Evolutionary conservation across 1,140 invertebrate genomes (phyloP), one percentile per base, ranked within the genome.

Genomic region (Drosophila azteca): DNA sequence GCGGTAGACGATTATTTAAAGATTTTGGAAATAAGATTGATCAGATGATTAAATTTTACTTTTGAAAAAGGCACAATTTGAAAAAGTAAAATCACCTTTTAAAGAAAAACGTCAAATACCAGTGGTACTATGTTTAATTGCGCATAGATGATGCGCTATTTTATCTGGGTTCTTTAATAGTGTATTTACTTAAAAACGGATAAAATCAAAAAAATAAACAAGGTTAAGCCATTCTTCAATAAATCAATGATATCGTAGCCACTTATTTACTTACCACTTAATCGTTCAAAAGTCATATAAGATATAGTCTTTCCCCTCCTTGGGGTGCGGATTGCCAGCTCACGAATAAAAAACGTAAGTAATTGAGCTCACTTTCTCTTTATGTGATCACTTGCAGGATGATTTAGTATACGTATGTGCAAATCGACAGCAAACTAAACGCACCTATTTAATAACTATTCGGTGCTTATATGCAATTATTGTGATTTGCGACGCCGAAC

Each of bases 211-310:
- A 13, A 26, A 6, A 35, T 4, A 5, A 5, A 26, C 24, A 26
- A 5, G 24, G 24, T 26, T 2, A 13, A 49, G 5, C 7, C 11
- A 20, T 22, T 15, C 15, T 17, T 46, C 17, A 20, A 22, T 6
- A 24, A 3, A 22, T 35, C 31, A 11, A 44, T 8, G 8, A 29
- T 55, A n/a, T 17, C 1, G 29, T 6, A 29, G 9, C 11, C 41
- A 5, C 26, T 35, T 20, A n/a, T 46, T 11, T 70, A 91, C 90
- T 91, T 77, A 91, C 90, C 90, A 85, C 64, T 77, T 76, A 88
- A 85, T 91, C 90, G 91, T 91, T 91, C 90, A 90, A 91, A 91
- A 91, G 90, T 91, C 90, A 91, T 91, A 91, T 91, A 91, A 91
- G 90, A 91, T 81, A 84, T 87, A 90, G 73, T 83, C 74, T 83